phyloP scores from a whole-genome alignment of 2,797 vertebrate genomes.

The Liparis tanakae region DNA sequence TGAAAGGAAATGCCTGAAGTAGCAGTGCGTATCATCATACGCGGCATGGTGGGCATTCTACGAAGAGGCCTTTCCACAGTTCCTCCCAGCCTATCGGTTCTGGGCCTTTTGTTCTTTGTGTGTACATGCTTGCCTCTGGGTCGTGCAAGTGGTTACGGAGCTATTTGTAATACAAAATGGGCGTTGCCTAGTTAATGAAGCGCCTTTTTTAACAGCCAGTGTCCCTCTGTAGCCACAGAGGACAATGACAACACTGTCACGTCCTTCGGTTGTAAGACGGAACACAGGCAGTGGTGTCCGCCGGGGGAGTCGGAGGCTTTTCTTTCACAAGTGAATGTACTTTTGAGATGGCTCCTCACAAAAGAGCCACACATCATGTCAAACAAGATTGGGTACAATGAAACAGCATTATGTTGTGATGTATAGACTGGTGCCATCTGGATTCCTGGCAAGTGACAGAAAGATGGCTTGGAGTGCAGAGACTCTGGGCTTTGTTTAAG shows the following conservation, averaged over 20 bases:
- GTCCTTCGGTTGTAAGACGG: conserved; percentile 48
- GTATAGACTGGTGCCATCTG: conserved; percentile 76
- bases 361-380: conserved; percentile 77
- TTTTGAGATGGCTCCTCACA: conserved; percentile 74
- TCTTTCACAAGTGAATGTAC: conserved; percentile 73
- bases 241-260: conserved; percentile 75
- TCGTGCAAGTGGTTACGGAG: conserved; percentile 52
- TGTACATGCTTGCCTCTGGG: conserved; percentile 34
- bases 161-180: conserved; percentile 65
- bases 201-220: conserved; percentile 62
- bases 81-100: conserved; percentile 53
- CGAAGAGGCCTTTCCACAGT: conserved; percentile 43
- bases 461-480: conserved; percentile 56
- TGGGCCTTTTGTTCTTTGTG: conserved; percentile 64
- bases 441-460: conserved; percentile 69
- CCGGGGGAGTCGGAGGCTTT: conserved; percentile 45
- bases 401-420: conserved; percentile 72
- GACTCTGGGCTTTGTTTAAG: conserved; percentile 62
- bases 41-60: conserved; percentile 43
- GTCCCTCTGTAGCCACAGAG: conserved; percentile 40
- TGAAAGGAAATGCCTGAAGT: conserved; percentile 63
- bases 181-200: conserved; percentile 70
- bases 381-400: conserved; percentile 70
- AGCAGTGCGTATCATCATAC: conserved; percentile 53
- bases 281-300: conserved; percentile 69